Conservation (phyloP, 2,797 vertebrate genomes). For the Hephaestus fuliginosus region DNA sequence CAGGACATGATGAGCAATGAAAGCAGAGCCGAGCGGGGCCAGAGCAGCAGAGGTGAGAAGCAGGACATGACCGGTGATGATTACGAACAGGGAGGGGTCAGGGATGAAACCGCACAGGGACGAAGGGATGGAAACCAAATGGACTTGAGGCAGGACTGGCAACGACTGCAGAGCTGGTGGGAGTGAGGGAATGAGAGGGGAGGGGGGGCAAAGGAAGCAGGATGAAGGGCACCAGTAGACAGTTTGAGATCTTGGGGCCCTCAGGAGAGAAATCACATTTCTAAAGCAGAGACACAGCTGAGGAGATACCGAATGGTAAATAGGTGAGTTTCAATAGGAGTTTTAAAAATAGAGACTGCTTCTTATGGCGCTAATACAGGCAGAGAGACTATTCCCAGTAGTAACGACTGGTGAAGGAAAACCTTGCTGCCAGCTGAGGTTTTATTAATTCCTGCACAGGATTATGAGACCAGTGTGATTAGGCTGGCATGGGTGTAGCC, state of each 20-base stretch:
- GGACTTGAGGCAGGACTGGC: slow-evolving; percentile 31
- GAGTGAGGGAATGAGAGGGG: slow-evolving; percentile 2
- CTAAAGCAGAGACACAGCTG: slow-evolving; percentile 33
- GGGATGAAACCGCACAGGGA: slow-evolving; percentile 51
- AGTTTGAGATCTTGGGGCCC: slow-evolving; percentile 54
- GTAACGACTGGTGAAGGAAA: slow-evolving; percentile 43
- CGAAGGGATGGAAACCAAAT: slow-evolving; percentile 42
- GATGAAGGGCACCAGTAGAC: slow-evolving; percentile 46
- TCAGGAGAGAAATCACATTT: slow-evolving; percentile 60
- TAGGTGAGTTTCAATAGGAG: slow-evolving; percentile 62
- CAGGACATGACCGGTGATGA: slow-evolving; percentile 66
- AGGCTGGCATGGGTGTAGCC: neutral
- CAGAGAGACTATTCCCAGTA: slow-evolving; percentile 57
- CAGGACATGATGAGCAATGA: slow-evolving; percentile 61
- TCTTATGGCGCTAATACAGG: slow-evolving; percentile 46
- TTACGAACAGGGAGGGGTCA: slow-evolving; percentile 56
- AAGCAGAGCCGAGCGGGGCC: slow-evolving; percentile 52
- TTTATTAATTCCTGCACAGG: slow-evolving; percentile 44
- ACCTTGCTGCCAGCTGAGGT: slow-evolving; percentile 42
- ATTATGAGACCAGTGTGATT: slow-evolving; percentile 33
- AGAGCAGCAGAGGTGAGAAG: slow-evolving; percentile 68
- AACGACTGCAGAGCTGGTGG: slow-evolving; percentile 14
- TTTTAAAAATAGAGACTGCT: slow-evolving; percentile 65
- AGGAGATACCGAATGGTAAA: slow-evolving; percentile 59
- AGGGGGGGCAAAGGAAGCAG: slow-evolving; percentile 23